Conservation (phyloP, 2,888 invertebrate genomes). For the Sepiola atlantica region DNA sequence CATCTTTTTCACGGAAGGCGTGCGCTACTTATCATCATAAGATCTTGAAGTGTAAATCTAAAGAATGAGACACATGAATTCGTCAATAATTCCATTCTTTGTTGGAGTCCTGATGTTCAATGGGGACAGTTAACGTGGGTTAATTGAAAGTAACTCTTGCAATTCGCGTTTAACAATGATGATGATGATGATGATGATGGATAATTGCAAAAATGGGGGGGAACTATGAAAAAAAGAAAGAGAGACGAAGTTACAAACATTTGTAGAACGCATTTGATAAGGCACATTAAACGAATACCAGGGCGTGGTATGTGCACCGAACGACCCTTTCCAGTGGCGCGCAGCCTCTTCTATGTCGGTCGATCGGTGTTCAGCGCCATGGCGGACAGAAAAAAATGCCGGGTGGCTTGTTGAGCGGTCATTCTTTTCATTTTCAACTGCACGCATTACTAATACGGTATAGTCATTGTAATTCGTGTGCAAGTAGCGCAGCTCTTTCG, state of each 20-base stretch:
- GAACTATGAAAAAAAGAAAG: neutral
- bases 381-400: neutral
- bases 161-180: no score
- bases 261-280: neutral
- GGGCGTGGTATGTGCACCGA: neutral
- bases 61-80: no score
- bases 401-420: neutral
- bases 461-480: no score
- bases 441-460: neutral
- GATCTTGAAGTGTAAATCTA: no score
- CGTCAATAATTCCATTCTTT: no score
- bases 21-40: no score
- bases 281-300: neutral
- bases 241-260: neutral
- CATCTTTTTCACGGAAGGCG: no score
- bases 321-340: neutral
- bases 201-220: neutral
- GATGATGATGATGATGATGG: neutral
- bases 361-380: neutral
- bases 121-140: no score
- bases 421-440: neutral
- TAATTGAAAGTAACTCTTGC: no score
- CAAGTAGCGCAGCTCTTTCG: no score
- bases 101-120: no score
- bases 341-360: neutral